Conservation (phyloP, 2,113 vertebrate genomes). For the Gavia stellata region DNA sequence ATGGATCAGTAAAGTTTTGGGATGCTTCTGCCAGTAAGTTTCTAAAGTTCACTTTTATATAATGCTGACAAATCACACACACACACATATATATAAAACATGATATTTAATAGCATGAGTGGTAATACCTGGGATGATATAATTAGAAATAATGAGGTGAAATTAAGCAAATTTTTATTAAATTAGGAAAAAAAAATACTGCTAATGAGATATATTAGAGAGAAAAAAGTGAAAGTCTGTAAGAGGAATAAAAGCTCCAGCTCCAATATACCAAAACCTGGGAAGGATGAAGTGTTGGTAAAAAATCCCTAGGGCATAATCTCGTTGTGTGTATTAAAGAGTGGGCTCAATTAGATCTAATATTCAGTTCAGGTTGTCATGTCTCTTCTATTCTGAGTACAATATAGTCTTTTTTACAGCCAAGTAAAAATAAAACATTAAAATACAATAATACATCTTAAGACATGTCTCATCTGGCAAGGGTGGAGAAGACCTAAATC, state of each 20-base stretch:
- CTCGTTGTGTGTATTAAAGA: neutral
- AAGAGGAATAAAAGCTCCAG: neutral
- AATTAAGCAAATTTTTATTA: neutral
- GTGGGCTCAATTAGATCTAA: neutral
- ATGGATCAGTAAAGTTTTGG: conserved; percentile 97
- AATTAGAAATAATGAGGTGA: neutral
- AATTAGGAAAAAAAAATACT: neutral
- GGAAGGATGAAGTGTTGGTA: neutral
- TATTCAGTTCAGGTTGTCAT: neutral
- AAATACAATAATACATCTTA: neutral
- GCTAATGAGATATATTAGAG: neutral
- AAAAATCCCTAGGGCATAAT: neutral
- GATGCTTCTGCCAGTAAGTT: conserved; percentile 91
- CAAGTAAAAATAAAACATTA: neutral
- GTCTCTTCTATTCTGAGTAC: neutral
- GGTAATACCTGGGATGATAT: neutral
- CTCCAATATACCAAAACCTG: neutral
- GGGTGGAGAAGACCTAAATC: neutral
- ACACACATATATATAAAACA: neutral
- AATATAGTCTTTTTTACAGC: neutral
- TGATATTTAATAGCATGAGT: neutral
- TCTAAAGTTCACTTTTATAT: conserved; percentile 19
- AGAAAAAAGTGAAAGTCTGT: neutral
- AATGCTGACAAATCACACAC: neutral
- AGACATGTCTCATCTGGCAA: neutral